Percentiles rank a stretch among this genome's conserved stretches.
Evolutionary conservation across 2,797 vertebrate species (phyloP).

Genomic region (Gymnopithys bicolor): DNA sequence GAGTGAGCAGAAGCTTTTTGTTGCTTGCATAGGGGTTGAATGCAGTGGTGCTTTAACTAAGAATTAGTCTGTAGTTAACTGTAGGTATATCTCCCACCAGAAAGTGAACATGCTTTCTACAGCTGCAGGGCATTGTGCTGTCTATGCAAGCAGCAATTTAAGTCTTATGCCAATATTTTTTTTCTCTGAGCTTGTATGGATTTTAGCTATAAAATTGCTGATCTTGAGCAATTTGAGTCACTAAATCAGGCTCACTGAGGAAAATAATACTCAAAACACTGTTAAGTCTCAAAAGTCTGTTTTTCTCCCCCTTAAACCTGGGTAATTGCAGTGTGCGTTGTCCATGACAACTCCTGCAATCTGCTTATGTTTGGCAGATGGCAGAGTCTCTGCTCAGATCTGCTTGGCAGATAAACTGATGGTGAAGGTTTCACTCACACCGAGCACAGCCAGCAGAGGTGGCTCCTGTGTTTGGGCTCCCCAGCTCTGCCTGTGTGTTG

Average conservation of each 20-base stretch:
- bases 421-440: not conserved
- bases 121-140: not conserved
- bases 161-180: not conserved
- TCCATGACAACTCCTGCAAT: not conserved
- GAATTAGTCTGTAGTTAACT: not conserved
- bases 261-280: not conserved
- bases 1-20: not conserved
- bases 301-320: not conserved
- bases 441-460: not conserved
- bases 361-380: not conserved
- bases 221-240: not conserved
- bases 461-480: not conserved
- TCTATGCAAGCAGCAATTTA: constrained; percentile 3
- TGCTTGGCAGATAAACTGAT: not conserved
- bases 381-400: not conserved
- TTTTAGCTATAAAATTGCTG: not conserved
- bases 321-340: not conserved
- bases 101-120: not conserved
- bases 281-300: not conserved
- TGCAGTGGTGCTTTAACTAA: not conserved
- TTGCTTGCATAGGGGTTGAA: not conserved
- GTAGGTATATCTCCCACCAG: not conserved
- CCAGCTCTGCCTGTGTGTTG: not conserved
- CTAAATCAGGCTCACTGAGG: not conserved
- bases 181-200: not conserved